Evolutionary conservation across 92 coral and sea anemone genomes (phyloP).

Genomic region (Heliopora coerulea): DNA sequence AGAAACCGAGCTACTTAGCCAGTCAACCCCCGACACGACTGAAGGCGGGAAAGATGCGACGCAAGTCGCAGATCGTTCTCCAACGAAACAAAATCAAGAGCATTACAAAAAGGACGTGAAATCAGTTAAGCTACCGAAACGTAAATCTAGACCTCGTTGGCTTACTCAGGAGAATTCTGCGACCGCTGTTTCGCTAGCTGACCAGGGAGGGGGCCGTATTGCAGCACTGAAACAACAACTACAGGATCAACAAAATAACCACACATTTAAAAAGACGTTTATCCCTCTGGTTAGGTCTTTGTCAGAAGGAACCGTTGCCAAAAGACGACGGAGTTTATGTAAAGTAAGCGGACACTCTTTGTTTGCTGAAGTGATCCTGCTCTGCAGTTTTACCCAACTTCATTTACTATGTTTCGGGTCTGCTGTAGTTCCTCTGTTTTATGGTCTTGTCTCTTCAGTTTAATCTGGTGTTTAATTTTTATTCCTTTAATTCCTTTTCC

Average conservation of each 20-base stretch:
- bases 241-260: not conserved
- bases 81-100: no score
- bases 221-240: slow-evolving; percentile 4
- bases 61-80: not conserved
- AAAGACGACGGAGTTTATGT: slow-evolving; percentile 5
- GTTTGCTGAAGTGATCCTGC: not conserved
- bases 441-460: no score
- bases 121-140: slow-evolving; percentile 13
- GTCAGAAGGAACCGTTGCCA: slow-evolving; percentile 20
- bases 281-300: not conserved
- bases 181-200: not conserved
- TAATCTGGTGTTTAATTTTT: no score
- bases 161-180: not conserved
- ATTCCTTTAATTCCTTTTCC: no score
- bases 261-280: not conserved
- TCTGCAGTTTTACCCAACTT: no score
- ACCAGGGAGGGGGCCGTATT: not conserved
- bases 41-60: no score
- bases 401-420: no score
- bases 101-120: no score
- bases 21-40: no score
- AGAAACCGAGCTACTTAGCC: no score
- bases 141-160: not conserved
- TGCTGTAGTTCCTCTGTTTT: no score
- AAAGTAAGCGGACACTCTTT: not conserved